Base-by-base conservation (phyloP, 2,888 invertebrate genomes). In the Drosophila monieri region DNA sequence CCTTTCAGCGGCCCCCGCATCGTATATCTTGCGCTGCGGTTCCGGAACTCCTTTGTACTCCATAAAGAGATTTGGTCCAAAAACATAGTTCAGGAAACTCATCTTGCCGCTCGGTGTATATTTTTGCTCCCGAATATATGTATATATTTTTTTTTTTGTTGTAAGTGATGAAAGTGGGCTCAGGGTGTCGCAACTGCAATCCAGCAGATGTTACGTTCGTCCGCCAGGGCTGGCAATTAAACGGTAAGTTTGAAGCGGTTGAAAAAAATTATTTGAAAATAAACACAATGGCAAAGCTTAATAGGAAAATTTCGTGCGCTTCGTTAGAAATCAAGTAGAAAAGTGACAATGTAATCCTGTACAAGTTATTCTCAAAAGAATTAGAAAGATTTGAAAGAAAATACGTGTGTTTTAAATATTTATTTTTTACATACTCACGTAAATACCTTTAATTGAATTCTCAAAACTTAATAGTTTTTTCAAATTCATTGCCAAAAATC, bases 31-130 rank as follows among this genome's bases (percentile, higher is more conserved):
- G 18, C 84, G 66, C 94, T 94, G 93, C 43, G 92, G 86, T n/a
- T 93, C 91, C 49, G 93, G 86, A 93, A 90, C 94, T 93, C 71
- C 94, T 93, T 73, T 75, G 60, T 96, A 95, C 77, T 95, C 93
- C 92, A 95, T 95, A 78, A 93, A 94, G 32, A 96, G 92, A 81
- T 94, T 94, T 12, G 96, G 96, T 6, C 95, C 94, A 88, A 95
- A 94, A 77, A 95, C 91, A 89, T 94, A 96, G 83, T 93, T 90
- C 2, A 90, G 66, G 55, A 92, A 90, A 65, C 88, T 88, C 92
- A 92, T 92, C 64, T 80, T 85, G 57, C 39, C 8, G 43, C 41
- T 56, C 67, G 65, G 39, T 56, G 46, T 48, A 51, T 64, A 43
- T 62, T 59, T 60, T 21, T 15, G n/a, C 30, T 46, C 39, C 37